phyloP scores from a whole-genome alignment of 2,888 invertebrate species.

The Caenorhabditis drosophilae region DNA sequence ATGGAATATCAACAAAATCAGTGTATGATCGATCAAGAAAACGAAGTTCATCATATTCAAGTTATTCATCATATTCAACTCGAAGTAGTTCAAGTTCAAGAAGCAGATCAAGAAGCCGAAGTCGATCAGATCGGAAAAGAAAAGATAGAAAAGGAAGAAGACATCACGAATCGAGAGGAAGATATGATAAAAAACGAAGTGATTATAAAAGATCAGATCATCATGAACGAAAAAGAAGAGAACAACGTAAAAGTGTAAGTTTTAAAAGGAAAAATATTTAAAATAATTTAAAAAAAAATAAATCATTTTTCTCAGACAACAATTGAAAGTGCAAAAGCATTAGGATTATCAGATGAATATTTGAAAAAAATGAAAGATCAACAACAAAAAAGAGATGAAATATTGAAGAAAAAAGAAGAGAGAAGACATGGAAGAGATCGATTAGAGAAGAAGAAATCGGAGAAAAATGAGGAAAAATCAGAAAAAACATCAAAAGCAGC shows the following conservation, averaged over 20 bases:
- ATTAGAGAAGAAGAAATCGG: background rate
- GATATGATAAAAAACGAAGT: slow-evolving; percentile 8
- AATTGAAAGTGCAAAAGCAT: slow-evolving; percentile 60
- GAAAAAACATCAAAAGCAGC: background rate
- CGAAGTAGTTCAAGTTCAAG: slow-evolving; percentile 28
- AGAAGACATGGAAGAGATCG: slow-evolving; percentile 18
- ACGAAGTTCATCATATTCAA: slow-evolving; percentile 39
- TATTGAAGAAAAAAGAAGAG: slow-evolving; percentile 52
- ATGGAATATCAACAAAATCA: background rate
- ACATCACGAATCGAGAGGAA: no score
- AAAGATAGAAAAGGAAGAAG: slow-evolving; percentile 13
- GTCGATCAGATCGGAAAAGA: slow-evolving; percentile 20
- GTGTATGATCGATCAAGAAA: slow-evolving; percentile 7
- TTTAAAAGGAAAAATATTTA: background rate
- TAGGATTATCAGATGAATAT: slow-evolving; percentile 65
- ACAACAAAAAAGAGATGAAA: slow-evolving; percentile 58
- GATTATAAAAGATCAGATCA: slow-evolving; percentile 1
- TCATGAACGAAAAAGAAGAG: slow-evolving; percentile 11
- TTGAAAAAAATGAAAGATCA: slow-evolving; percentile 64
- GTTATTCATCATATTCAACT: slow-evolving; percentile 22
- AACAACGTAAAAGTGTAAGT: slow-evolving; percentile 6
- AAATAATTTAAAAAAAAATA: background rate
- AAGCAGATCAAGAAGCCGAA: slow-evolving; percentile 24
- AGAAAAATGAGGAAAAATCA: background rate
- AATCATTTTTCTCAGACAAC: slow-evolving; percentile 11